A percentile compares a stretch with the other conserved stretches of the same genome.
Conservation (phyloP, 30 jellyfish, hydroid and myxozoan genomes). For the Pelagia noctiluca region DNA sequence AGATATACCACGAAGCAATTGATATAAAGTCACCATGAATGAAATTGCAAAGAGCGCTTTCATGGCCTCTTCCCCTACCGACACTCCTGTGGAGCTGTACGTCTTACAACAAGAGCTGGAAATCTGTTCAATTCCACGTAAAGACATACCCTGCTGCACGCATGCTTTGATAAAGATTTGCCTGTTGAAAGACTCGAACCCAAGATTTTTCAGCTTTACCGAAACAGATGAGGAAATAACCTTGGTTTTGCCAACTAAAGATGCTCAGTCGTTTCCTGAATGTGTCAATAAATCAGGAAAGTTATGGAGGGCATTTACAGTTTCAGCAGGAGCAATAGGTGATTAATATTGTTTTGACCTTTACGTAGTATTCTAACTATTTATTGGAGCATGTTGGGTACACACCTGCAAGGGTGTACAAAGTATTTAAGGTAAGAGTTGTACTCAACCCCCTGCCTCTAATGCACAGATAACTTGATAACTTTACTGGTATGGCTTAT, state of each 20-base stretch:
- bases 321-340: slow-evolving; percentile 99
- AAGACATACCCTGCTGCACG: slow-evolving; percentile 29
- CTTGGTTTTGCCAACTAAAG: slow-evolving; percentile 48
- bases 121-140: slow-evolving; percentile 57
- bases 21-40: slow-evolving; percentile 10
- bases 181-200: slow-evolving; percentile 49
- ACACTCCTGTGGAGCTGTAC: slow-evolving; percentile 71
- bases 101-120: slow-evolving; percentile 63
- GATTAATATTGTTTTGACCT: too few species aligned
- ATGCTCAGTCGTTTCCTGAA: slow-evolving; percentile 19
- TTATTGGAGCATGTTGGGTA: too few species aligned
- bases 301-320: slow-evolving; percentile 93
- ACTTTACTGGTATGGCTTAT: too few species aligned
- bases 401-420: too few species aligned
- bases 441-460: too few species aligned
- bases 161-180: slow-evolving; percentile 59
- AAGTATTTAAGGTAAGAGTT: too few species aligned
- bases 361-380: too few species aligned
- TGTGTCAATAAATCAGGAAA: slow-evolving; percentile 68
- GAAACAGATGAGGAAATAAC: slow-evolving; percentile 55
- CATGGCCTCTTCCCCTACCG: slow-evolving; percentile 90
- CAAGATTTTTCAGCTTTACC: slow-evolving; percentile 66
- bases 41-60: slow-evolving; percentile 13
- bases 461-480: too few species aligned
- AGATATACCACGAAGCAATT: too few species aligned